Evolutionary conservation across 2,888 invertebrate genomes (phyloP).

Genomic region (Mythimna loreyi): DNA sequence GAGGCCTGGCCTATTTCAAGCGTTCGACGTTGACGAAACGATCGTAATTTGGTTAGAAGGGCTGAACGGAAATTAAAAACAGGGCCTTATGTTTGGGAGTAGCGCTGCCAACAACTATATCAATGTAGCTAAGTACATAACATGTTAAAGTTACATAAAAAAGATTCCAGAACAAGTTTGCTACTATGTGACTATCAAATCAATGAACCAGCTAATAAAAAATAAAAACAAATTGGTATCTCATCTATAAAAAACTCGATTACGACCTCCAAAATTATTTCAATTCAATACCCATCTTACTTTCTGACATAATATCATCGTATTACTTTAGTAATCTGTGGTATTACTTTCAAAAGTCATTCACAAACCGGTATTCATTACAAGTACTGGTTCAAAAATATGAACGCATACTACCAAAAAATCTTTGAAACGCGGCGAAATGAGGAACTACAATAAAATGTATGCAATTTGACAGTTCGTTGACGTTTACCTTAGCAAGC

Average conservation of each 20-base stretch:
- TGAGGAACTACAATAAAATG: slow-evolving; percentile 10
- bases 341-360: slow-evolving; percentile 56
- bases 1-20: no score
- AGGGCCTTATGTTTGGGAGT: not conserved
- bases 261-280: slow-evolving; percentile 28
- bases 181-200: not conserved
- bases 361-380: slow-evolving; percentile 44
- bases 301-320: slow-evolving; percentile 40
- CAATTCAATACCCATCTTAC: slow-evolving; percentile 44
- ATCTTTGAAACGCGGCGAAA: slow-evolving; percentile 3
- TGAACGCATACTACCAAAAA: not conserved
- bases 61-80: not conserved
- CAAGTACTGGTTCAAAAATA: slow-evolving; percentile 7
- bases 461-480: slow-evolving; percentile 18
- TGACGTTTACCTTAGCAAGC: slow-evolving; percentile 4
- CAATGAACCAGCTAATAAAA: slow-evolving; percentile 2
- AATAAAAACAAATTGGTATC: not conserved
- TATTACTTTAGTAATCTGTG: no score
- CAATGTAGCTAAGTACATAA: not conserved
- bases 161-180: not conserved
- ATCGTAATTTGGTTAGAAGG: no score
- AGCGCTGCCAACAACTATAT: not conserved
- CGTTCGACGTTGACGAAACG: no score
- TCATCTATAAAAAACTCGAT: slow-evolving; percentile 24
- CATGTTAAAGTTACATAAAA: not conserved